Evolutionary conservation across 2,797 vertebrate species (phyloP).

Genomic region (Chiropotes sagulatus): DNA sequence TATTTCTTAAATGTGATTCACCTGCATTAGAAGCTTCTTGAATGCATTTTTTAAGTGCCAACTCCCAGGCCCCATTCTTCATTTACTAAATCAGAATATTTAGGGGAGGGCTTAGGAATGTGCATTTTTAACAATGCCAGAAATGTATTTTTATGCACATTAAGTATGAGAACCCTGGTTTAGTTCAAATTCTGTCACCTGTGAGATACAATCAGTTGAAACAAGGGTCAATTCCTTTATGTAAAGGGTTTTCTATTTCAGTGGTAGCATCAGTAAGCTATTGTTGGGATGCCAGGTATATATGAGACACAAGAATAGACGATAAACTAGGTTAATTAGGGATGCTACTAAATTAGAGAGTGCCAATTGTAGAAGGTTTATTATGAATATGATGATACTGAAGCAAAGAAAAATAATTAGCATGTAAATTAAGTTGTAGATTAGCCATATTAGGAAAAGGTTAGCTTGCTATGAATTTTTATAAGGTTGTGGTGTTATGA

Average conservation of each 20-base stretch:
- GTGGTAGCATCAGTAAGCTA: not conserved
- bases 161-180: not conserved
- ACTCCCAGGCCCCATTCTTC: not conserved
- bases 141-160: not conserved
- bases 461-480: conserved; percentile 51
- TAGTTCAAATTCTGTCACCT: not conserved
- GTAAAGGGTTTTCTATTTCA: conserved; percentile 27
- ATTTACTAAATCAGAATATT: not conserved
- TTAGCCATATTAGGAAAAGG: conserved; percentile 49
- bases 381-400: conserved; percentile 40
- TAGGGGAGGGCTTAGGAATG: not conserved
- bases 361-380: not conserved
- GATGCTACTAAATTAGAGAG: conserved; percentile 14
- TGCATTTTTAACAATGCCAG: not conserved
- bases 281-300: conserved; percentile 33
- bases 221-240: conserved; percentile 22
- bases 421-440: conserved; percentile 65
- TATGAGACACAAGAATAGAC: not conserved
- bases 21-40: not conserved
- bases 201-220: not conserved
- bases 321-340: conserved; percentile 48
- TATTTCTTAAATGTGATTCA: not conserved
- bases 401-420: conserved; percentile 49
- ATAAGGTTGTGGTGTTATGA: conserved; percentile 52
- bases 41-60: not conserved